Evolutionary conservation across 1,140 invertebrate genomes (phyloP), one percentile per base, ranked within the genome.

Genomic region (Polypedilum pembai): DNA sequence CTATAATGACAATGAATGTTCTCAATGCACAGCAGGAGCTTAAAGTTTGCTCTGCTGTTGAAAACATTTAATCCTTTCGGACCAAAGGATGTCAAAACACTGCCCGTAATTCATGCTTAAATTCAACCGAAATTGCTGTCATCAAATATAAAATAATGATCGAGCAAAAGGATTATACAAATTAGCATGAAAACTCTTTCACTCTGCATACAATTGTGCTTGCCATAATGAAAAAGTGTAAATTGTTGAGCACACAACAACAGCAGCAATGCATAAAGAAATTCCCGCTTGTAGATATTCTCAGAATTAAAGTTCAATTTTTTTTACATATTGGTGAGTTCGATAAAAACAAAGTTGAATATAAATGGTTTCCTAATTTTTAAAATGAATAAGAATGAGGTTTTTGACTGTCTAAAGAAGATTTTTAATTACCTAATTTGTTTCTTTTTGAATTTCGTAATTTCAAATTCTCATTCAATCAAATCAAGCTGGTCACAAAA

Each of bases 81-180:
- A 3, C n/a, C 10, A 8, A 56, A 56, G 45, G 7, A 56, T 56
- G 45, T 56, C n/a, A 17, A 56, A 56, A 12, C n/a, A 17, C 45
- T 56, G 45, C 45, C n/a, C 45, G 45, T 56, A 56, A 56, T 56
- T 56, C n/a, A 12, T 56, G n/a, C 45, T 56, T 56, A 15, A 56
- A 15, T 56, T 56, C 8, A 17, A 15, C 45, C 10, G 10, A 12
- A 56, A 56, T 17, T 56, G 45, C 45, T 56, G 45, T 12, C n/a
- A 33, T 33, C 24, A 33, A 33, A 33, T 33, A 33, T 33, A 12
- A 12, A 17, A 17, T 56, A 56, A 56, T 17, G 45, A 56, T 56
- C 45, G 8, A 56, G 7, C 10, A 1, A 56, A 17, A 56, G 45
- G 45, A 56, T 56, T 56, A 56, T 15, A 56, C 45, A 56, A 56